A percentile compares a stretch with the other conserved stretches of the same genome.
These are phyloP conservation scores for Catocala fraxini DNA, from an alignment of 2,888 invertebrate genomes.

Conservation along the genomic window DNA sequence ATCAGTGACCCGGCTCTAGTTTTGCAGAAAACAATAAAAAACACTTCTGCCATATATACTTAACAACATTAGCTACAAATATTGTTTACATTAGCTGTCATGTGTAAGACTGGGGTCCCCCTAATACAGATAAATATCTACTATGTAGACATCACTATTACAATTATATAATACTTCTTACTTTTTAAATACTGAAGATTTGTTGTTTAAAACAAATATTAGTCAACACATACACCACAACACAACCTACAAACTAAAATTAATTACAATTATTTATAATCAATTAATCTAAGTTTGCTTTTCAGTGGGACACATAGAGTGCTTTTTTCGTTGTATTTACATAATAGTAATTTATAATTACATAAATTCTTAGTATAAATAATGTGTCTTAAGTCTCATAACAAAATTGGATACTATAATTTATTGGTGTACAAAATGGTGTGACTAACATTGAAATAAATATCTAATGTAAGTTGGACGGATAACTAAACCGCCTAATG, in stretches of 20 bases:
- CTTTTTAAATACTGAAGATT: slow-evolving; percentile 51
- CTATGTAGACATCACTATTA: slow-evolving; percentile 44
- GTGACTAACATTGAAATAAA: slow-evolving; percentile 30
- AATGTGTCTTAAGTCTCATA: not conserved
- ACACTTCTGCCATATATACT: too few relatives aligned
- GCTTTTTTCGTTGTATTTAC: not conserved
- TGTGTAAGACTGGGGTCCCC: slow-evolving; percentile 10
- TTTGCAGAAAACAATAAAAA: too few relatives aligned
- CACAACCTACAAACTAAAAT: slow-evolving; percentile 48
- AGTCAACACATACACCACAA: slow-evolving; percentile 58
- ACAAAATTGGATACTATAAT: not conserved
- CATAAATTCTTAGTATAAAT: slow-evolving; percentile 1
- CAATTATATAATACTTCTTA: slow-evolving; percentile 50
- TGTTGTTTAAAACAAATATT: slow-evolving; percentile 48
- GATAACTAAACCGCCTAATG: slow-evolving; percentile 61
- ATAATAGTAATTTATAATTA: slow-evolving; percentile 12
- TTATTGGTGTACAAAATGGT: slow-evolving; percentile 10
- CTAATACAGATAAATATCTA: slow-evolving; percentile 37
- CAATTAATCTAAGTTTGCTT: slow-evolving; percentile 15
- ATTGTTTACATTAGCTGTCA: slow-evolving; percentile 14
- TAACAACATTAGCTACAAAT: not conserved
- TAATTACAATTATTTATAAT: slow-evolving; percentile 30
- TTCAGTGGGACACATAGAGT: slow-evolving; percentile 7
- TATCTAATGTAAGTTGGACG: slow-evolving; percentile 59
- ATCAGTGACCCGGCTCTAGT: slow-evolving; percentile 3